These are phyloP conservation scores for Toxotes jaculatrix DNA, from an alignment of 2,113 vertebrate species.

Conservation along the genomic window DNA sequence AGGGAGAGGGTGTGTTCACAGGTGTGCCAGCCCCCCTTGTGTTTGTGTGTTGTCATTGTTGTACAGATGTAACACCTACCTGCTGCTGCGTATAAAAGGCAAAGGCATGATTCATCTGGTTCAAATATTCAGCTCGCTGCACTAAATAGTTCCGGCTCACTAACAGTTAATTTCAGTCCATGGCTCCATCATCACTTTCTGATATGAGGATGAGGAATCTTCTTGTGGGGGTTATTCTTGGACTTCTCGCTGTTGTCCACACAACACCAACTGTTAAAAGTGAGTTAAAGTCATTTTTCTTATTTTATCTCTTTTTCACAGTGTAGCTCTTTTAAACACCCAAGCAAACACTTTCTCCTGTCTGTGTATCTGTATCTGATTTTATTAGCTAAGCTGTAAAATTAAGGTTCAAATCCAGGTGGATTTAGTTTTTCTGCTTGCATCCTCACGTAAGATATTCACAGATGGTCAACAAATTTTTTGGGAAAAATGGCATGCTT, in stretches of 20 bases:
- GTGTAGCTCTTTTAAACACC: not conserved
- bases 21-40: slow-evolving; percentile 56
- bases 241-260: slow-evolving; percentile 60
- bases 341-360: not conserved
- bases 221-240: slow-evolving; percentile 53
- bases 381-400: not conserved
- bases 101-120: slow-evolving; percentile 26
- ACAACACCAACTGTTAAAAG: slow-evolving; percentile 43
- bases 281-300: slow-evolving; percentile 49
- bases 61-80: slow-evolving; percentile 41
- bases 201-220: slow-evolving; percentile 48
- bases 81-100: slow-evolving; percentile 66
- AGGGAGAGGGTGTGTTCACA: slow-evolving; percentile 49
- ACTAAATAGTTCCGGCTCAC: not conserved
- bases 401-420: not conserved
- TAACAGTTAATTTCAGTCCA: not conserved
- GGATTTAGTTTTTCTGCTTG: not conserved
- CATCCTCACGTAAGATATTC: not conserved
- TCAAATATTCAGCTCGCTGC: slow-evolving; percentile 23
- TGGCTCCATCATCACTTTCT: not conserved
- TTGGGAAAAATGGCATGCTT: not conserved
- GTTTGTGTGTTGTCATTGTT: slow-evolving; percentile 42
- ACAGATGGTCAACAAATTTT: not conserved
- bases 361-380: not conserved
- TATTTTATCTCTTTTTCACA: not conserved